Base-by-base conservation (phyloP, 2,797 vertebrate species). In the Adrianichthys oophorus region DNA sequence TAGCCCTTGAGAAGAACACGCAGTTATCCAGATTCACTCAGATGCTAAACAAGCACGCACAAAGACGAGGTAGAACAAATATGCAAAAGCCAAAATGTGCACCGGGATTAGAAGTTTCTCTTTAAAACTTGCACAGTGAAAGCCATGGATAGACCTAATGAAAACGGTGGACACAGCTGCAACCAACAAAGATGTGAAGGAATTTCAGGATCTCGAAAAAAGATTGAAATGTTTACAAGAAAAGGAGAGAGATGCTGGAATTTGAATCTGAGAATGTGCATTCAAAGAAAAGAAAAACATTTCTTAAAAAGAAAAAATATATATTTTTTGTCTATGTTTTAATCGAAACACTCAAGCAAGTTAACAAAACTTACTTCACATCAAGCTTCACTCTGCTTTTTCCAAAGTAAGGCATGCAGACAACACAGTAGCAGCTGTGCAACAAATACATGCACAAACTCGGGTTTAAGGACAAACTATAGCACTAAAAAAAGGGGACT, bases 1-100 rank as follows among this genome's bases (percentile, higher is more conserved):
- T 58, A 58, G 54, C 71, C 48, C 71, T 72, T 19, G 66, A 66
- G 46, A 62, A 60, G 67, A 69, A 46, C 59, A 76, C 56, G 72
- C 68, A 74, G 45, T 48, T 45, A 55, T 59, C 68, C 57, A 19
- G 47, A 63, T 56, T 44, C 61, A 49, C 57, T 66, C 54, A 57
- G 44, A 49, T 18, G 18, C 42, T 60, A 57, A 50, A 37, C 16
- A 42, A 8, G 10, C 16, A 19, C 3, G 0, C 46, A 70, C 56
- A 52, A 29, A 62, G 46, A 56, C 44, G 19, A 43, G 51, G n/a
- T 17, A 40, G 24, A n/a, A 46, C 64, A 68, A 49, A 23, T 64
- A 56, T 40, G 42, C 52, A 26, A 21, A 56, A 37, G 18, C 1
- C 7, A 1, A 21, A 21, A 54, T 48, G 26, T 26, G 19, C 19